A percentile compares a stretch with the other conserved stretches of the same genome.
These are phyloP conservation scores for Spisula solida DNA, from an alignment of 2,888 invertebrate genomes.

Conservation along the genomic window DNA sequence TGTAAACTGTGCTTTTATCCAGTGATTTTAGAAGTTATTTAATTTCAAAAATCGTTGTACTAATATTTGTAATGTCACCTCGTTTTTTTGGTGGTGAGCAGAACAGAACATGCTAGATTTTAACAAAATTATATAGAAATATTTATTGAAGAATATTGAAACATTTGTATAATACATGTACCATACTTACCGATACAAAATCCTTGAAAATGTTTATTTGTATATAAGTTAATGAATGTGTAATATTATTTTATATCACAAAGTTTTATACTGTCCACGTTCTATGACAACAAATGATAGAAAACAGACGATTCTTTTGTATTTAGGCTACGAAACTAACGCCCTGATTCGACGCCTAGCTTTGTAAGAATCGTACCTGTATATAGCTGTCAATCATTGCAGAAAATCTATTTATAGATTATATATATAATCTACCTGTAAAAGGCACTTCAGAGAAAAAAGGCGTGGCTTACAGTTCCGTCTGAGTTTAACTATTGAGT, in stretches of 20 bases:
- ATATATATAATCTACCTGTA: conserved; percentile 17
- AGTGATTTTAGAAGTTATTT: too few relatives aligned
- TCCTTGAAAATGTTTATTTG: neutral
- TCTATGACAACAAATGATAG: neutral
- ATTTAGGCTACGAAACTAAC: conserved; percentile 28
- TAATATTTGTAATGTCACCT: too few relatives aligned
- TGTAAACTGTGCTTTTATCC: too few relatives aligned
- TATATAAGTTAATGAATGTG: neutral
- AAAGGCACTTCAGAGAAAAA: conserved; percentile 20
- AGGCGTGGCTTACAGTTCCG: neutral
- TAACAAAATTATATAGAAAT: too few relatives aligned
- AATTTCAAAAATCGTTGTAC: too few relatives aligned
- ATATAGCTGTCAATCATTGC: conserved; percentile 65
- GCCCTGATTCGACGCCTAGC: conserved; percentile 24
- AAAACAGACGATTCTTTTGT: conserved; percentile 33
- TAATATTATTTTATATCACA: neutral
- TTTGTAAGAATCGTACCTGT: conserved; percentile 39
- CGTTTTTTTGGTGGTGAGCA: too few relatives aligned
- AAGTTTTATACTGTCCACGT: neutral
- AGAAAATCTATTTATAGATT: conserved; percentile 59
- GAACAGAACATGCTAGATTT: too few relatives aligned
- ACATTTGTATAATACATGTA: too few relatives aligned
- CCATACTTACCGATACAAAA: neutral
- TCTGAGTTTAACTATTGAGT: neutral
- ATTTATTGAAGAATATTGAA: too few relatives aligned